These are phyloP conservation scores for Phalacrocorax aristotelis DNA, from an alignment of 2,113 vertebrate genomes.

Conservation along the genomic window DNA sequence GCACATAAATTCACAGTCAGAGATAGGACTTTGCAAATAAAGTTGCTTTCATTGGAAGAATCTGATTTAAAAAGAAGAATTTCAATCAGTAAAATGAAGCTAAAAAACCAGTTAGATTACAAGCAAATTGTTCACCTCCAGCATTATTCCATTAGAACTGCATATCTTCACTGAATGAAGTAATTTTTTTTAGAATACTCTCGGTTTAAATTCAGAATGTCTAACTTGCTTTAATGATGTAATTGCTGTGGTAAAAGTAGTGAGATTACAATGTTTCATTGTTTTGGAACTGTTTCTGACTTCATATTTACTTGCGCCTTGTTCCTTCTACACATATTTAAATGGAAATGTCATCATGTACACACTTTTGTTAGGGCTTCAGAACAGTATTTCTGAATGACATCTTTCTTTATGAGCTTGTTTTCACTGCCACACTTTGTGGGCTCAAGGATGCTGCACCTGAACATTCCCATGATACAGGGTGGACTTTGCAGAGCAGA, in stretches of 20 bases:
- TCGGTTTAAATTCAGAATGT: neutral
- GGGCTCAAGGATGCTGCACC: accelerated
- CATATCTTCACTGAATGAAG: neutral
- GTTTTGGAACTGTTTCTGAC: neutral
- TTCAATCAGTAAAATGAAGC: neutral
- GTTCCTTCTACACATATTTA: neutral
- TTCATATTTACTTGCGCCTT: neutral
- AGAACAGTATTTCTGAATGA: neutral
- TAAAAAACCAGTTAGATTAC: neutral
- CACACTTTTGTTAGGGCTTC: neutral
- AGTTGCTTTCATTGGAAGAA: neutral
- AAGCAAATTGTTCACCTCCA: neutral
- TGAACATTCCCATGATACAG: neutral
- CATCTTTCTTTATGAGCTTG: neutral
- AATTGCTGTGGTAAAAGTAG: neutral
- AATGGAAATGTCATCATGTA: neutral
- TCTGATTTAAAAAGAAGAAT: neutral
- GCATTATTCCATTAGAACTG: neutral
- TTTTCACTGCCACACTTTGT: neutral
- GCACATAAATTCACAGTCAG: neutral
- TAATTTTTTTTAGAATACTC: neutral
- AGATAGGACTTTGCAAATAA: neutral
- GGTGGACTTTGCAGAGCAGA: no score
- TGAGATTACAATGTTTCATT: neutral
- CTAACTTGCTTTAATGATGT: neutral